Conservation (phyloP, 2,888 invertebrate genomes). For the Pterostichus niger region DNA sequence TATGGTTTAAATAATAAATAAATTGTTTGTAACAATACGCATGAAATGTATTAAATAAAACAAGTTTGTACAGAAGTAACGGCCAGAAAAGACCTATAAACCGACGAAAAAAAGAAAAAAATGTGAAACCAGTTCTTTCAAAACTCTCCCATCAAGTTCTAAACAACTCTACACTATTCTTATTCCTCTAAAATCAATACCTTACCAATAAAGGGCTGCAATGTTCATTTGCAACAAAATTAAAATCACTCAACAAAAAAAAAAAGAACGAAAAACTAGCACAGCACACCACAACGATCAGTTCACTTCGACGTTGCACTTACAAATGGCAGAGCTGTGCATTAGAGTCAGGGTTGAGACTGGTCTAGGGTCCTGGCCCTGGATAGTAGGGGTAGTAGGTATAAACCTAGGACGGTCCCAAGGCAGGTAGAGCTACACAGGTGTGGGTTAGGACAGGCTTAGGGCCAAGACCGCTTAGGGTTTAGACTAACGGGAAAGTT, state of each 20-base stretch:
- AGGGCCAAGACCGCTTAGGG: background rate
- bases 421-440: slow-evolving; percentile 42
- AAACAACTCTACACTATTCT: too few species aligned
- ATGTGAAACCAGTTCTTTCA: background rate
- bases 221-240: slow-evolving; percentile 43
- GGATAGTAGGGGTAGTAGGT: too few species aligned
- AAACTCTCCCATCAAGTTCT: background rate
- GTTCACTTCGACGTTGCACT: background rate
- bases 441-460: background rate
- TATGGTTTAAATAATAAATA: too few species aligned
- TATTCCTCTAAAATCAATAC: background rate
- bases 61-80: too few species aligned
- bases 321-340: background rate
- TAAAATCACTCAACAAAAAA: background rate
- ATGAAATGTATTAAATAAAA: too few species aligned
- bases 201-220: slow-evolving; percentile 37
- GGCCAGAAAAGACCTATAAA: too few species aligned
- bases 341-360: slow-evolving; percentile 5
- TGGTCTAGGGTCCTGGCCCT: background rate
- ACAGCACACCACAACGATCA: slow-evolving; percentile 3
- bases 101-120: too few species aligned
- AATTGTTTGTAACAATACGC: too few species aligned
- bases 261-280: slow-evolving; percentile 2
- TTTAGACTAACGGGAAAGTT: background rate
- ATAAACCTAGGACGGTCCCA: background rate